Base-by-base conservation (phyloP, 2,113 vertebrate species). In the Colistium nudipinnis region DNA sequence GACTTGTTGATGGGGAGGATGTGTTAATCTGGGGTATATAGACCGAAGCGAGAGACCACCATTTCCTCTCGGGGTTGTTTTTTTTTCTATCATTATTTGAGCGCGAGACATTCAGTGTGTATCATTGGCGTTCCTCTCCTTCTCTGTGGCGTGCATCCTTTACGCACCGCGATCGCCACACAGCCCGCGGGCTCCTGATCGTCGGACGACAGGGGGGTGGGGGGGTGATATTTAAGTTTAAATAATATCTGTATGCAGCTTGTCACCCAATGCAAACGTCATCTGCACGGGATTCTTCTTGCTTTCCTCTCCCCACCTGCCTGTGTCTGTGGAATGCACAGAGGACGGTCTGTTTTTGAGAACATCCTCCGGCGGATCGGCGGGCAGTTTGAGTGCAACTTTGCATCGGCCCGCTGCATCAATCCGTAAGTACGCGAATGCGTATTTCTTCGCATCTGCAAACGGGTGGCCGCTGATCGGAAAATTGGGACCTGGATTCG, bases 1-100 rank as follows among this genome's bases (percentile, higher is more conserved):
- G 88, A 93, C 92, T 93, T 93, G 92, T 93, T 94, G 91, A 91
- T 90, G 80, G 73, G 62, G n/a, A 77, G 63, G 62, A 81, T 77
- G 62, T 76, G 79, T 68, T 77, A 83, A 83, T 89, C 75, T 56
- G 36, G 19, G 45, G 14, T 55, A 53, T 57, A 73, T 36, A 78
- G 78, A 70, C 56, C 59, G 44, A 78, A 70, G 60, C 48, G 17
- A 59, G 62, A 57, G 71, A 49, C 78, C 62, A 52, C 51, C 54
- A 30, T 72, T 70, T 60, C 63, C 55, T 20, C 12, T 36, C 38
- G 11, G 12, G n/a, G n/a, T n/a, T n/a, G n/a, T n/a, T n/a, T 9
- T 7, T 59, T 52, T 48, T 20, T 30, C 14, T 41, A n/a, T 31
- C 1, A 3, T 20, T 28, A 28, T 36, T 44, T 33, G 57, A 69